phyloP scores from a whole-genome alignment of 64 coral and sea anemone genomes.

The Pachyseris speciosa region DNA sequence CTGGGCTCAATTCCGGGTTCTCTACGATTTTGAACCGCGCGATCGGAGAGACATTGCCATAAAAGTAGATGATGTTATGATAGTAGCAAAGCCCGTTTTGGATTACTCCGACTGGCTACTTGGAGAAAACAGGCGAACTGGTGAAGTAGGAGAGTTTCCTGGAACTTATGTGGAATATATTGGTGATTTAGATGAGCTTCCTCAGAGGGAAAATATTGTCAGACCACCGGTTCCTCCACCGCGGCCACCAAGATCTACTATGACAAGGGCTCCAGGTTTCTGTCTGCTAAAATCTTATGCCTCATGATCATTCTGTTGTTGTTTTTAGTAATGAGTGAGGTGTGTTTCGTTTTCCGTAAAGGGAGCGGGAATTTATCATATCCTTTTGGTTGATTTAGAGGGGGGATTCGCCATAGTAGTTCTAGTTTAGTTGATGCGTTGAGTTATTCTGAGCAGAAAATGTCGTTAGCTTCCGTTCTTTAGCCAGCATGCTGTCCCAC shows the following conservation, averaged over 20 bases:
- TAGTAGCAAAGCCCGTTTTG: slow-evolving; percentile 61
- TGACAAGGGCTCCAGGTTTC: not conserved
- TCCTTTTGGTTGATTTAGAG: not conserved
- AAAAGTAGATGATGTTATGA: slow-evolving; percentile 72
- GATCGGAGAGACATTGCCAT: slow-evolving; percentile 86
- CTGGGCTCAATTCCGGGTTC: slow-evolving; percentile 52
- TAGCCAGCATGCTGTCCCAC: too few species aligned
- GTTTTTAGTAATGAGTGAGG: not conserved
- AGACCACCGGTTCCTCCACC: slow-evolving; percentile 72
- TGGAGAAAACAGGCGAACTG: slow-evolving; percentile 71
- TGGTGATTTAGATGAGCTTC: slow-evolving; percentile 73
- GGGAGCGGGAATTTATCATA: not conserved
- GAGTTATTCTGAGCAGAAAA: not conserved
- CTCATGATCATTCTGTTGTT: not conserved
- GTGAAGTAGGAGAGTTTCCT: slow-evolving; percentile 84
- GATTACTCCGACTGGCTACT: slow-evolving; percentile 73
- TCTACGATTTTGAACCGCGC: slow-evolving; percentile 22
- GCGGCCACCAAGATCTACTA: slow-evolving; percentile 57
- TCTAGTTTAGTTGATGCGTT: not conserved
- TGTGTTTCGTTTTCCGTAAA: slow-evolving; percentile 14
- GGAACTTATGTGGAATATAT: slow-evolving; percentile 88
- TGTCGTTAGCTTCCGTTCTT: not conserved
- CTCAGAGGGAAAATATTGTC: not conserved
- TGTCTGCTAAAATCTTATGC: not conserved
- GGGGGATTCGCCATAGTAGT: not conserved